These are phyloP conservation scores for Leucophenga maculata DNA, from an alignment of 2,888 invertebrate genomes.

Conservation along the genomic window DNA sequence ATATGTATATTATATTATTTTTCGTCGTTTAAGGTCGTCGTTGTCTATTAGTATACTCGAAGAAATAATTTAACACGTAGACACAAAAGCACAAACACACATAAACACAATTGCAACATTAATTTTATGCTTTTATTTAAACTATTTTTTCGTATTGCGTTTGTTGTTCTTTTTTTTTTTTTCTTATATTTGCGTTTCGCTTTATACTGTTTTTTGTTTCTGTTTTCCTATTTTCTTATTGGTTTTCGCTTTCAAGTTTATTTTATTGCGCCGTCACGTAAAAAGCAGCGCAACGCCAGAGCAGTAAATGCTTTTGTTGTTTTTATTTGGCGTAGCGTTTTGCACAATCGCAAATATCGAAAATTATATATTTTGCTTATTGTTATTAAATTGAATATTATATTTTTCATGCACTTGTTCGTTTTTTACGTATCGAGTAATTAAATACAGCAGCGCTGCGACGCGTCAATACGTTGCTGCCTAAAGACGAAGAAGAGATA, in stretches of 20 bases:
- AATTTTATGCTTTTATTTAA: constrained; percentile 33
- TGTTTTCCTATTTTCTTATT: constrained; percentile 5
- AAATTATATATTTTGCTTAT: no score
- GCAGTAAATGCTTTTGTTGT: background rate
- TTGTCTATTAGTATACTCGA: no score
- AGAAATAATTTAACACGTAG: constrained; percentile 2
- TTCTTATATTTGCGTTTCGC: constrained; percentile 6
- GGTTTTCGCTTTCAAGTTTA: constrained; percentile 14
- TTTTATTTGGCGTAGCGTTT: background rate
- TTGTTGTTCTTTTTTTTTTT: constrained; percentile 17
- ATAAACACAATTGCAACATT: constrained; percentile 32
- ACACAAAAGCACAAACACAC: constrained; percentile 17
- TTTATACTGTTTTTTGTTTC: background rate
- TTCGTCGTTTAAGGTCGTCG: no score
- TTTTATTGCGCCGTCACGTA: constrained; percentile 25
- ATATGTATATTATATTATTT: no score
- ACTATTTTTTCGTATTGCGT: constrained; percentile 31
- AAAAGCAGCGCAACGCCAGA: background rate
- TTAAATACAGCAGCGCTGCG: background rate
- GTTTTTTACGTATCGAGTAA: constrained; percentile 16
- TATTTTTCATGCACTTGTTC: background rate
- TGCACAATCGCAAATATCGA: background rate
- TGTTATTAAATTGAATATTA: background rate
- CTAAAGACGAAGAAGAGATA: no score
- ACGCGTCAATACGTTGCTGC: no score